Base-by-base conservation (phyloP, 2,797 vertebrate species). In the Helostoma temminkii region DNA sequence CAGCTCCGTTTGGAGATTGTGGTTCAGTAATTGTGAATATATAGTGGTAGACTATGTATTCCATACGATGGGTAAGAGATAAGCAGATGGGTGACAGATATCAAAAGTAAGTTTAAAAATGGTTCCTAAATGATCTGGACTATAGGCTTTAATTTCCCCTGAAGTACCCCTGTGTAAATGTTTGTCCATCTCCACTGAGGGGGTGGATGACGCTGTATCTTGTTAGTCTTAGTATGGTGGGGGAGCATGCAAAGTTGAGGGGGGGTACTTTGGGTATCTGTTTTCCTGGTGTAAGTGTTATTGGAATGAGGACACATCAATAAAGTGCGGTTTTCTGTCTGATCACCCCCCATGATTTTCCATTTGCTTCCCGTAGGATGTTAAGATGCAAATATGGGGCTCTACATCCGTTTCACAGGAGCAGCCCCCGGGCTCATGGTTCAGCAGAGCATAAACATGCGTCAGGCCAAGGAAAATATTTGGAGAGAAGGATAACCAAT, bases 381-480 rank as follows among this genome's bases (percentile, higher is more conserved):
- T 59, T 45, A 39, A 76, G 79, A 85, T 88, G 85, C 70, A 85
- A 75, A 84, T 87, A 67, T 71, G 70, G 64, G 65, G 59, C 74
- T 55, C 67, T 62, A 32, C 78, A 86, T 79, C 84, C 78, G 55
- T 75, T 66, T 85, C 76, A 75, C 81, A 80, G 77, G 77, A 45
- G 73, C 73, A 47, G 66, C 58, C 65, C 58, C 50, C 34, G n/a
- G 72, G 67, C 76, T 72, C 71, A 64, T 48, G 53, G 81, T 83
- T 87, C 87, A 86, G 63, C 88, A 67, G 80, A 84, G 82, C 74
- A 85, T 80, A 90, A 91, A 90, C 87, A 87, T 55, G 49, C 81
- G 79, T 75, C 66, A 70, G 69, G 81, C 90, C 90, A 92, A 86
- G 68, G 50, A 73, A 92, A 91, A 91, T 89, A 89, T 92, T 88